A percentile compares a stretch with the other conserved stretches of the same genome.
These are phyloP conservation scores for Hedychridium roseum DNA, from an alignment of 2,888 invertebrate genomes.

Conservation along the genomic window DNA sequence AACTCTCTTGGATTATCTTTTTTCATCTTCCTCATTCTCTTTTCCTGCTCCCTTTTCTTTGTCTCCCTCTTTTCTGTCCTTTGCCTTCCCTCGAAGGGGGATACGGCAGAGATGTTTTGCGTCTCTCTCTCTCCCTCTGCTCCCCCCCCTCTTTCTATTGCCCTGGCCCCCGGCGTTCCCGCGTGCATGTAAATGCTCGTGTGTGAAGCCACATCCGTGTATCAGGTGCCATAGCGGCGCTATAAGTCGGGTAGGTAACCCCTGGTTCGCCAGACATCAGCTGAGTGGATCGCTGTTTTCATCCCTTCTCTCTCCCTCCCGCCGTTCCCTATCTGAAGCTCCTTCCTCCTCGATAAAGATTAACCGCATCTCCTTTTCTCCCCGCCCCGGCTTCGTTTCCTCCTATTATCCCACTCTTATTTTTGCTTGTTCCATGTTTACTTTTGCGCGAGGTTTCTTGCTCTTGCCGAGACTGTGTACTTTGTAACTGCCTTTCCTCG, in stretches of 20 bases:
- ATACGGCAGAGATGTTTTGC: too few species aligned
- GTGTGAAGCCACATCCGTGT: not conserved
- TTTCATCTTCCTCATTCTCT: slow-evolving; percentile 3
- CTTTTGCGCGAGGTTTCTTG: too few species aligned
- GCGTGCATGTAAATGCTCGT: not conserved
- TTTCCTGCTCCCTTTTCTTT: slow-evolving; percentile 16
- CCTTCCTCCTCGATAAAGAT: not conserved
- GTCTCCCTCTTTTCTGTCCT: not conserved
- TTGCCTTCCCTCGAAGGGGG: not conserved
- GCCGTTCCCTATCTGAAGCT: not conserved
- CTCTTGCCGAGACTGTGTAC: too few species aligned
- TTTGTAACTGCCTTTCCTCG: too few species aligned
- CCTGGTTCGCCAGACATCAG: slow-evolving; percentile 38
- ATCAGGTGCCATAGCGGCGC: slow-evolving; percentile 10
- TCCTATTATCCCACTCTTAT: too few species aligned
- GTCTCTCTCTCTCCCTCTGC: slow-evolving; percentile 3
- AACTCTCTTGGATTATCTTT: not conserved
- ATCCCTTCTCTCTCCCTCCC: slow-evolving; percentile 3
- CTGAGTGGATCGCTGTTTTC: slow-evolving; percentile 33
- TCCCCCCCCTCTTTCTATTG: not conserved
- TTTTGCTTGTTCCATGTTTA: too few species aligned
- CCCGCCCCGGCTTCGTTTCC: too few species aligned
- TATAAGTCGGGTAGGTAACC: slow-evolving; percentile 33
- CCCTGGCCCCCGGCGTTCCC: slow-evolving; percentile 1
- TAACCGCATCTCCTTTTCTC: not conserved